Conservation (phyloP, 2,888 invertebrate genomes). For the Agelastica alni region DNA sequence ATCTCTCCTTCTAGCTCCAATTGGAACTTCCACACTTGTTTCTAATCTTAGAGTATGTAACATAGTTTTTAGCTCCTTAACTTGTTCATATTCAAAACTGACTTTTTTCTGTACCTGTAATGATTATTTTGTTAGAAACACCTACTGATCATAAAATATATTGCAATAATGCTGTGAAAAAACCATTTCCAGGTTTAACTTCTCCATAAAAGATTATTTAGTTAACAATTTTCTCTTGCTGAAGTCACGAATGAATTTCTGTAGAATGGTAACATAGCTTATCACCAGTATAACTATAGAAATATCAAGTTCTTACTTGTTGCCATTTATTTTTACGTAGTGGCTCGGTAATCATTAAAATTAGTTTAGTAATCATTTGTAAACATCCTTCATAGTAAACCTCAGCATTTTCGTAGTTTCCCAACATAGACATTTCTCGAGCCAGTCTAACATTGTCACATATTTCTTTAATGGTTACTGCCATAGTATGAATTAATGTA, state of each 20-base stretch:
- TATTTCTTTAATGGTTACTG: slow-evolving; percentile 87
- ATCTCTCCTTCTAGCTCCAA: slow-evolving; percentile 55
- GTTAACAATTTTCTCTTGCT: too few species aligned
- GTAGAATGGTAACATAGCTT: too few species aligned
- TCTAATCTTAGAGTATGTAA: slow-evolving; percentile 77
- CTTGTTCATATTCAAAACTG: slow-evolving; percentile 85
- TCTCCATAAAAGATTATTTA: too few species aligned
- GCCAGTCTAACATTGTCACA: slow-evolving; percentile 94
- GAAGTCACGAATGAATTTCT: too few species aligned
- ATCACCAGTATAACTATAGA: too few species aligned
- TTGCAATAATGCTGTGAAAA: too few species aligned
- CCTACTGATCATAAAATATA: too few species aligned
- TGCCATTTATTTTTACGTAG: slow-evolving; percentile 88
- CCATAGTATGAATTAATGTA: slow-evolving; percentile 64
- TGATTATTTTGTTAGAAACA: too few species aligned
- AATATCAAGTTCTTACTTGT: too few species aligned
- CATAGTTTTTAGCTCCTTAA: slow-evolving; percentile 80
- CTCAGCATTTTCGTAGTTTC: slow-evolving; percentile 92
- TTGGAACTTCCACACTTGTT: slow-evolving; percentile 60
- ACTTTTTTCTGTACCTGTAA: slow-evolving; percentile 84
- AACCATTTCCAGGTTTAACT: too few species aligned
- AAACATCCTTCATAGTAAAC: slow-evolving; percentile 93
- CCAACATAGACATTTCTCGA: slow-evolving; percentile 91
- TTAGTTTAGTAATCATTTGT: slow-evolving; percentile 85
- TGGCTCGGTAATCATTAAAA: slow-evolving; percentile 79